phyloP scores from a whole-genome alignment of 64 coral and sea anemone genomes.

The Pachyseris speciosa region DNA sequence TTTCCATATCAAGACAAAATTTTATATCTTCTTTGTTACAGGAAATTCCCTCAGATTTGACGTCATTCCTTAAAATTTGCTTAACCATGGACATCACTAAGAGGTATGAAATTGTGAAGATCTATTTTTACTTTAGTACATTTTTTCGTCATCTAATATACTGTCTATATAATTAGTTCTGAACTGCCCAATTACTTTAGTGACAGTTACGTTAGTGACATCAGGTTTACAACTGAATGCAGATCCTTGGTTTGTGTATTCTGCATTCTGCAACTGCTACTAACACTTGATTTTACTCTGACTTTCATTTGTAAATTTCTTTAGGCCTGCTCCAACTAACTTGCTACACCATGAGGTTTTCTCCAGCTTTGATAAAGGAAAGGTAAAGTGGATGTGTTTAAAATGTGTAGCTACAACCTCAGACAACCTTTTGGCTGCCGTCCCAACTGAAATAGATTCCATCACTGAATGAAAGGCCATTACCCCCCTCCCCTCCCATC shows the following conservation, averaged over 20 bases:
- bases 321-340: constrained; percentile 60
- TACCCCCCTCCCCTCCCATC: no score
- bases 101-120: constrained; percentile 25
- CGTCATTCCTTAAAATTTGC: constrained; percentile 86
- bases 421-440: no score
- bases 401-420: background rate
- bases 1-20: background rate
- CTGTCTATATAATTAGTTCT: no score
- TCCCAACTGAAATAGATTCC: no score
- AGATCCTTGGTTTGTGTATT: no score
- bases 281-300: background rate
- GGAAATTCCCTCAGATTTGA: constrained; percentile 79
- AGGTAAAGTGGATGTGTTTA: constrained; percentile 40
- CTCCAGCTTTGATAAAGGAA: constrained; percentile 61
- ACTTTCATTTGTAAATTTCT: background rate
- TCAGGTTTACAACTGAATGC: no score
- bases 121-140: no score
- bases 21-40: constrained; percentile 12
- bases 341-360: constrained; percentile 84
- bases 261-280: no score
- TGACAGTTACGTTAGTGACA: no score
- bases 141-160: no score
- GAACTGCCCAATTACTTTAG: no score
- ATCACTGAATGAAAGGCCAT: no score
- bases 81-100: constrained; percentile 68